These are phyloP conservation scores for Ectemnius lituratus DNA, from an alignment of 2,888 invertebrate genomes.

Conservation along the genomic window DNA sequence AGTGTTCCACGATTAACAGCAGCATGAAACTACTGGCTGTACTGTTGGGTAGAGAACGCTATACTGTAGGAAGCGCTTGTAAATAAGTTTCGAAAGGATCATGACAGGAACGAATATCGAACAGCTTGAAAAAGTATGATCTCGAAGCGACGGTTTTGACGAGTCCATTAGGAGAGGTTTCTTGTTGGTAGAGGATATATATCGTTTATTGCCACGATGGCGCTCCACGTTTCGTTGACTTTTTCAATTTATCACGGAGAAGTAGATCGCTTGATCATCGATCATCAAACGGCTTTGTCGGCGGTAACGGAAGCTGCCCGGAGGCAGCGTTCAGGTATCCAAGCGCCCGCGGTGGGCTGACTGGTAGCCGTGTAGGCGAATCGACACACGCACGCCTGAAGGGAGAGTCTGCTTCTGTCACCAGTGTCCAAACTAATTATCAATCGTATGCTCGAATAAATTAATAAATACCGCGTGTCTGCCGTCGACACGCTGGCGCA, in stretches of 20 bases:
- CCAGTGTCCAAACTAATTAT: slow-evolving; percentile 76
- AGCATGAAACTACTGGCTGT: background rate
- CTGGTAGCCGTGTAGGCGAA: slow-evolving; percentile 41
- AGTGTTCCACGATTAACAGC: background rate
- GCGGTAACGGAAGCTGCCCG: background rate
- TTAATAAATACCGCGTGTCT: slow-evolving; percentile 74
- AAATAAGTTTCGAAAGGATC: background rate
- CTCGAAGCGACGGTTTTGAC: background rate
- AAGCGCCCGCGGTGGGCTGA: slow-evolving; percentile 20
- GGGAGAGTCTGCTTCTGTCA: slow-evolving; percentile 76
- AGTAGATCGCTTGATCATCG: slow-evolving; percentile 47
- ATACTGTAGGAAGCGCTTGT: background rate
- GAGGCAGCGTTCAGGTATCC: slow-evolving; percentile 42
- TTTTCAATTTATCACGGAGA: slow-evolving; percentile 27
- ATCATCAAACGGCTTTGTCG: slow-evolving; percentile 42
- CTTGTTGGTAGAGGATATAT: background rate
- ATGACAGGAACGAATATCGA: background rate
- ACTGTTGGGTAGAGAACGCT: background rate
- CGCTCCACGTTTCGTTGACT: slow-evolving; percentile 13
- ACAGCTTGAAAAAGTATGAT: background rate
- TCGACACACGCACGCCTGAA: slow-evolving; percentile 68
- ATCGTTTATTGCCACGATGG: slow-evolving; percentile 6
- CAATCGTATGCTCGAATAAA: slow-evolving; percentile 77
- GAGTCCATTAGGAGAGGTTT: slow-evolving; percentile 5
- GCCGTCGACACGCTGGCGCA: slow-evolving; percentile 62